Evolutionary conservation across 2,888 invertebrate genomes (phyloP), one percentile per base, ranked within the genome.

Genomic region (Diloba caeruleocephala): DNA sequence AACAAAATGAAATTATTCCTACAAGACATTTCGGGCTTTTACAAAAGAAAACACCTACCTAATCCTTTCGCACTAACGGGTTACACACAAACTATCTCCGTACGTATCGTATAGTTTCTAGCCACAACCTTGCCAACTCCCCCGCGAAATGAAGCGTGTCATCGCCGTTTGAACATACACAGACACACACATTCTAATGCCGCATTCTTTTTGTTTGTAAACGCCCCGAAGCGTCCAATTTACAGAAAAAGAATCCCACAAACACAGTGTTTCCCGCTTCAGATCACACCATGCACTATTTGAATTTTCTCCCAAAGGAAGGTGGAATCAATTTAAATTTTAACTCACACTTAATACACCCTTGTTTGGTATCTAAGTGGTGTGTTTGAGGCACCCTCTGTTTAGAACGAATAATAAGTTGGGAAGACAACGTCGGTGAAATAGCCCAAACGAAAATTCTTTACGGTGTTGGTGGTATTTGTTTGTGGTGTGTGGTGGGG

Each of bases 341-440:
- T 93, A 93, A 92, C 92, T 93, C 87, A 85, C 87, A 91, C 92
- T 93, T 92, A 93, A 92, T 92, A 92, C 92, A 92, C 92, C 93
- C 93, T 90, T 92, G 92, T 93, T 92, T 92, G 91, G 92, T 90
- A 89, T 93, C 89, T 93, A 93, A 93, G 92, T 93, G 93, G 92
- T 91, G 89, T 92, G 91, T 93, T 92, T 84, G 82, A 87, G 86
- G 81, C 92, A 90, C 93, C 92, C 92, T 89, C 89, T 91, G 87
- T 91, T 92, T 89, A 81, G 80, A 74, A 78, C 83, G 89, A 84
- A 88, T 90, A 90, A 90, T 90, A 92, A 90, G 91, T 90, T 88
- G 81, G 77, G 85, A 90, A 92, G 91, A 90, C 90, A 89, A 84
- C 83, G 74, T 69, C 76, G 66, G 67, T 66, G 58, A 54, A 72